Evolutionary conservation across 35 echinoderm and acorn worm genomes (phyloP).

Genomic region (Ophioderma brevispina): DNA sequence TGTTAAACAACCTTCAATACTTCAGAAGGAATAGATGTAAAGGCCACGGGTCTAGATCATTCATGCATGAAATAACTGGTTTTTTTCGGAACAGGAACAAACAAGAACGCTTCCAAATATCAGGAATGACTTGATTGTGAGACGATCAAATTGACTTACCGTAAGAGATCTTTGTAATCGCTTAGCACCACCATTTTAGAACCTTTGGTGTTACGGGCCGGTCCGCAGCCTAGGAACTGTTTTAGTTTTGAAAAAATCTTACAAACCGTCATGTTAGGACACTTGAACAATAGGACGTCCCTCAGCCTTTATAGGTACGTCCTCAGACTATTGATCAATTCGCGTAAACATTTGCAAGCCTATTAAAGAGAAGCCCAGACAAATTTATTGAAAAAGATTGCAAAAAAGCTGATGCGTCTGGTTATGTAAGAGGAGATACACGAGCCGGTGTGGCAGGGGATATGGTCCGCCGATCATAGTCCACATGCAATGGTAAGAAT

Average conservation of each 20-base stretch:
- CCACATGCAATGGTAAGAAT: too few species aligned
- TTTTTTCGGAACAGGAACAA: not conserved
- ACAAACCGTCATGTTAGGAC: constrained; percentile 1
- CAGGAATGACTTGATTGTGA: not conserved
- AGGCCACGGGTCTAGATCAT: constrained; percentile 62
- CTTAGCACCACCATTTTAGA: not conserved
- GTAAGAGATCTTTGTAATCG: not conserved
- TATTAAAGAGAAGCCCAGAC: too few species aligned
- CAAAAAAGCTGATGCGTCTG: too few species aligned
- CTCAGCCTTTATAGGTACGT: not conserved
- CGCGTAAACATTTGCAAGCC: too few species aligned
- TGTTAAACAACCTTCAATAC: constrained; percentile 1
- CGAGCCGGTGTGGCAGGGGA: too few species aligned
- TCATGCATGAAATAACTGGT: constrained; percentile 54
- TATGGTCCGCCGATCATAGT: too few species aligned
- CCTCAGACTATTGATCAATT: too few species aligned
- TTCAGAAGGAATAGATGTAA: constrained; percentile 59
- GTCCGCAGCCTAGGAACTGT: constrained; percentile 3
- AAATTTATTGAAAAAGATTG: too few species aligned
- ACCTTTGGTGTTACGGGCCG: not conserved
- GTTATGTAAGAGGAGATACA: too few species aligned
- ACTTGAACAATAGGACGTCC: not conserved
- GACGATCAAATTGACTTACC: not conserved
- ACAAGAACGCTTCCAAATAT: constrained; percentile 13
- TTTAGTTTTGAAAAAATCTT: not conserved